phyloP scores from a whole-genome alignment of 2,113 vertebrate species.

The Plectropomus leopardus region DNA sequence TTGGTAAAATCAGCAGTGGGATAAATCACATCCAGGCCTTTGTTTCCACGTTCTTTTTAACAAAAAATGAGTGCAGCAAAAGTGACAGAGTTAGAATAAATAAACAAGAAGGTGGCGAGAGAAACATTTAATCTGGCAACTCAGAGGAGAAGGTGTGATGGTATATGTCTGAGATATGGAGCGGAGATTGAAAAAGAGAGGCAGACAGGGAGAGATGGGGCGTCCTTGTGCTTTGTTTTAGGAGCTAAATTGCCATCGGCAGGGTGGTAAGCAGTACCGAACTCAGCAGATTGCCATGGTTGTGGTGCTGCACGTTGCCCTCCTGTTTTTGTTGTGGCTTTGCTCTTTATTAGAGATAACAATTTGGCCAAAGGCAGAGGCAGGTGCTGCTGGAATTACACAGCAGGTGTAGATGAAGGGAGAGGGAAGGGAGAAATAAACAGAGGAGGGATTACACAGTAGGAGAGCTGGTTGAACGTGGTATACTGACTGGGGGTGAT shows the following conservation, averaged over 20 bases:
- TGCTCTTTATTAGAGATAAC: conserved; percentile 66
- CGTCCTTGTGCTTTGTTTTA: conserved; percentile 61
- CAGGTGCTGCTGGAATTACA: conserved; percentile 61
- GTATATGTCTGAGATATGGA: conserved; percentile 4
- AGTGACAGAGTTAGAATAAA: conserved; percentile 15
- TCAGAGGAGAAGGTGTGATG: not conserved
- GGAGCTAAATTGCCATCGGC: conserved; percentile 38
- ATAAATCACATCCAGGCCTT: conserved; percentile 45
- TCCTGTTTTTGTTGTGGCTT: conserved; percentile 57
- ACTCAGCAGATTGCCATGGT: conserved; percentile 49
- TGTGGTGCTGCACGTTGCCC: conserved; percentile 48
- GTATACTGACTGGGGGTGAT: conserved; percentile 27
- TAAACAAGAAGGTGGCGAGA: not conserved
- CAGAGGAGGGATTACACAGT: conserved; percentile 19
- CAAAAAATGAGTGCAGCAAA: not conserved
- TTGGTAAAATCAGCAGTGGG: conserved; percentile 13
- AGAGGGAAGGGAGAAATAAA: conserved; percentile 8
- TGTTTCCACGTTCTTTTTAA: conserved; percentile 15
- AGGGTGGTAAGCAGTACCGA: conserved; percentile 31
- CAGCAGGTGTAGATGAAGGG: conserved; percentile 58
- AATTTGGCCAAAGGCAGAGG: conserved; percentile 61
- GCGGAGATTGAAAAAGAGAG: conserved; percentile 18
- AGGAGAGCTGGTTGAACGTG: conserved; percentile 31
- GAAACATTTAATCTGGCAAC: not conserved
- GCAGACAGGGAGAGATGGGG: conserved; percentile 17